Percentiles rank a stretch among this genome's conserved stretches.
Conservation (phyloP, 2,888 invertebrate species). For the Lomographa bimaculata region DNA sequence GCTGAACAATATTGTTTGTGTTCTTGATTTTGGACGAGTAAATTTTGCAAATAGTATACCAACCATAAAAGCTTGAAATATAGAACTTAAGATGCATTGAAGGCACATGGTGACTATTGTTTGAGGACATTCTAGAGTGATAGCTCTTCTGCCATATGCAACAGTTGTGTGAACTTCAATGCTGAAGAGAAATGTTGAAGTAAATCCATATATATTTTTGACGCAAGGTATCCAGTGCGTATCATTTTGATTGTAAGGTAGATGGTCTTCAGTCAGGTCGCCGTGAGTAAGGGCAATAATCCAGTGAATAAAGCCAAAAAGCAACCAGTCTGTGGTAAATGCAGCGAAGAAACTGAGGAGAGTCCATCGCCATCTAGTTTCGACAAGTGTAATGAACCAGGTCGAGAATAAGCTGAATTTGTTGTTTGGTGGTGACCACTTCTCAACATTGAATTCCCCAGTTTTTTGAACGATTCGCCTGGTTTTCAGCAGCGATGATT, state of each 20-base stretch:
- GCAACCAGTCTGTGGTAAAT: slow-evolving; percentile 94
- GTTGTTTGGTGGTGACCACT: slow-evolving; percentile 80
- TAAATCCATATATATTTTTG: slow-evolving; percentile 92
- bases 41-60: slow-evolving; percentile 98
- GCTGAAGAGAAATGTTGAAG: slow-evolving; percentile 96
- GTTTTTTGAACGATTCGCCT: slow-evolving; percentile 91
- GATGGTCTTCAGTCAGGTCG: slow-evolving; percentile 88
- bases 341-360: slow-evolving; percentile 92
- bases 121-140: slow-evolving; percentile 96
- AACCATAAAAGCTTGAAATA: slow-evolving; percentile 91
- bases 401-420: slow-evolving; percentile 86
- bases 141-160: slow-evolving; percentile 92
- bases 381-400: slow-evolving; percentile 92
- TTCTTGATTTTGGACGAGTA: slow-evolving; percentile 96
- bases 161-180: slow-evolving; percentile 98
- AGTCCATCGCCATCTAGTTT: slow-evolving; percentile 96
- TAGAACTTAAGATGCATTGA: slow-evolving; percentile 96
- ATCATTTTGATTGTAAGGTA: slow-evolving; percentile 79
- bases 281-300: slow-evolving; percentile 94
- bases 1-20: slow-evolving; percentile 97
- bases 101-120: slow-evolving; percentile 97
- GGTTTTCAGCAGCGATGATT: slow-evolving; percentile 28
- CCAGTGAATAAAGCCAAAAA: slow-evolving; percentile 96
- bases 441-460: slow-evolving; percentile 94
- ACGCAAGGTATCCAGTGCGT: slow-evolving; percentile 93